Conservation (phyloP, 2,888 invertebrate genomes). For the Heliconius ismenius region DNA sequence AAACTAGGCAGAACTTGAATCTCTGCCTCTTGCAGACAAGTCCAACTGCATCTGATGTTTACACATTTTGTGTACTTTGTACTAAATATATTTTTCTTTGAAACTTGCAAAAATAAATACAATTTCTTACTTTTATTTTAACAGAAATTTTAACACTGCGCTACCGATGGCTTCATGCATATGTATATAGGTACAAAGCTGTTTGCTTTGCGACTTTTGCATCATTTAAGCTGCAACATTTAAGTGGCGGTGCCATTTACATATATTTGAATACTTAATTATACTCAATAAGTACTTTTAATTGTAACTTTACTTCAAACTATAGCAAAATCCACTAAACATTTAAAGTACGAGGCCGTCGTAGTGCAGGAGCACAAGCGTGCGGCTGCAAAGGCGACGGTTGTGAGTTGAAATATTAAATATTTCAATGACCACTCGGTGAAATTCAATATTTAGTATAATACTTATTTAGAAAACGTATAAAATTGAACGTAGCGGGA, state of each 20-base stretch:
- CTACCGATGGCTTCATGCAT: not conserved
- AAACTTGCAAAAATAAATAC: no score
- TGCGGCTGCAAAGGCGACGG: not conserved
- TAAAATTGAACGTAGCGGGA: no score
- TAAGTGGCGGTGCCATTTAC: not conserved
- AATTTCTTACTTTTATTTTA: not conserved
- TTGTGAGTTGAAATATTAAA: no score
- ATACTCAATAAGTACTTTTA: not conserved
- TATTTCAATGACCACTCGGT: no score
- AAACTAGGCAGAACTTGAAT: no score
- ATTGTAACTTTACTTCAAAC: not conserved
- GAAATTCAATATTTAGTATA: no score
- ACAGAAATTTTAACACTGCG: not conserved
- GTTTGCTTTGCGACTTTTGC: slow-evolving; percentile 2
- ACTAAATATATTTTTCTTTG: no score
- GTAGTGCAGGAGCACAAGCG: not conserved
- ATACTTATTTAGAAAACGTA: no score
- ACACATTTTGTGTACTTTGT: no score
- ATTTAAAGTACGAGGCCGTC: not conserved
- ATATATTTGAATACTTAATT: slow-evolving; percentile 1
- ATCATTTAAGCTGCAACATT: slow-evolving; percentile 2
- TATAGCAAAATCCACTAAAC: no score
- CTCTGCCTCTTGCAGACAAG: no score
- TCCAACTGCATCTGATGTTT: no score
- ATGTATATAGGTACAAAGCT: not conserved